phyloP scores from a whole-genome alignment of 2,797 vertebrate genomes.

The Carcharodon carcharias region DNA sequence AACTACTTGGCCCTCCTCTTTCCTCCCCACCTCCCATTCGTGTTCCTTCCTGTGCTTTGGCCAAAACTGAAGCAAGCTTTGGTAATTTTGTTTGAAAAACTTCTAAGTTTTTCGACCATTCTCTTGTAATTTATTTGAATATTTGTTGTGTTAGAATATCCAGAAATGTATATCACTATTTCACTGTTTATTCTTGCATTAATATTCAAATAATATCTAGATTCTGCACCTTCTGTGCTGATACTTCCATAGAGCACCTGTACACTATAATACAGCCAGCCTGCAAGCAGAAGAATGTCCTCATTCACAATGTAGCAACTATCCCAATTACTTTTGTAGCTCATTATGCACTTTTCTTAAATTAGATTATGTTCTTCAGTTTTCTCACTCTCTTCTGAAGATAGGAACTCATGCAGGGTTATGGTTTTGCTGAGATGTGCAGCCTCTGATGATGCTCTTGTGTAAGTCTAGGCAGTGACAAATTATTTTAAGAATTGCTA shows the following conservation, averaged over 20 bases:
- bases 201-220: background rate
- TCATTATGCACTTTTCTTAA: background rate
- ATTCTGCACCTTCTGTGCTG: background rate
- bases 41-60: background rate
- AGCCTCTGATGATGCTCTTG: background rate
- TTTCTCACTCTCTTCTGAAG: background rate
- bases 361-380: background rate
- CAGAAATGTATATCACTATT: background rate
- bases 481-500: slow-evolving; percentile 72
- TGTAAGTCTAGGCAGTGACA: background rate
- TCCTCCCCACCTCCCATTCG: background rate
- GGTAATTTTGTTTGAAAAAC: background rate
- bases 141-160: background rate
- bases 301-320: background rate
- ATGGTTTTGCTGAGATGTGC: background rate
- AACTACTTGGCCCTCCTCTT: background rate
- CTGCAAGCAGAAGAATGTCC: background rate
- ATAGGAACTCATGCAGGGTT: background rate
- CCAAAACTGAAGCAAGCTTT: background rate
- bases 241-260: background rate
- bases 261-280: background rate
- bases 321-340: background rate
- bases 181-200: background rate
- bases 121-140: background rate
- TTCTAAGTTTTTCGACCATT: background rate